Base-by-base conservation (phyloP, 2,113 vertebrate genomes). In the Laticauda laticaudata region DNA sequence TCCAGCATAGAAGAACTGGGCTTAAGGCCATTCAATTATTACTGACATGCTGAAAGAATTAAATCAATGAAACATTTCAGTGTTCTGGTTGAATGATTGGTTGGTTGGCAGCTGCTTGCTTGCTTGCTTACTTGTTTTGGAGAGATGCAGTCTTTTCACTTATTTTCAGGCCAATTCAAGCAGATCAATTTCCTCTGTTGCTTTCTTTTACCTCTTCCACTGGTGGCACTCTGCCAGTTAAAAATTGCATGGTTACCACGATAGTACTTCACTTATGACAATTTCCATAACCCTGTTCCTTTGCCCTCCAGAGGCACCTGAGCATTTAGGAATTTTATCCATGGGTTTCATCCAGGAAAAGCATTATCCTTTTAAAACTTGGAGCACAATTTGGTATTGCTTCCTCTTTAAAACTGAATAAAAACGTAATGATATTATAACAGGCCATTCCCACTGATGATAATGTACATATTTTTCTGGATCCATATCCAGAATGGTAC, bases 371-470 rank as follows among this genome's bases (percentile, higher is more conserved):
- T 88, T 93, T 92, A 86, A 43, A 86, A 95, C 81, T 95, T 94
- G 95, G 87, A 96, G 59, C 2, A 18, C 86, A 43, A 43, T 93
- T 94, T 81, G 94, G 54, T 94, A 64, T 95, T 94, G 7, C 92
- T 94, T 95, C 96, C 59, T 91, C 91, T 92, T 39, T 91, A 95
- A 96, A 96, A 90, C 92, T 93, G 95, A 96, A 94, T 91, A 34
- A 55, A 59, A 93, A 94, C 97, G 94, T 95, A 96, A 95, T 96
- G 95, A 95, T 96, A 95, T 95, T 94, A 92, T 3, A 54, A 23
- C 0, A 0, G 86, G 88, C 87, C 91, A 96, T 75, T 48, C 90
- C 94, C 94, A 75, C 69, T 26, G 93, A 93, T 95, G 96, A 88
- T 75, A 92, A n/a, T 29, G 45, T 64, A 64, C 15, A 94, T 91